Evolutionary conservation across 30 jellyfish, hydroid and myxozoan species (phyloP), one percentile per base, ranked within the genome.

Genomic region (Aurelia sp.): DNA sequence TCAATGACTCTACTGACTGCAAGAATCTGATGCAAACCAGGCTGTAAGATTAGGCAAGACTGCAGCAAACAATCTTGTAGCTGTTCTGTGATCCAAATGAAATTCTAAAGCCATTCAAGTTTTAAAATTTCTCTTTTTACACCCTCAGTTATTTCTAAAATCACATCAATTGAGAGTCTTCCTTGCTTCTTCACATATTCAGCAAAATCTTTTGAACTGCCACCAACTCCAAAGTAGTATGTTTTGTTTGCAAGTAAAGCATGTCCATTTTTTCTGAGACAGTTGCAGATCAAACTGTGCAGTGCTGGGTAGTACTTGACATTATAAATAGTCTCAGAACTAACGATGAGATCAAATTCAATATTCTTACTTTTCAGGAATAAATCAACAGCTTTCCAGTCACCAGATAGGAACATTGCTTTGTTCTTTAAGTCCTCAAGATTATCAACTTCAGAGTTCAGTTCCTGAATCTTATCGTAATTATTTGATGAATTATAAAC

Each of bases 171-270:
- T 19, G 60, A 22, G 22, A 89, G 89, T 30, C 52, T 48, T 11
- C 85, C 86, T 44, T 62, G 27, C 31, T 50, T 53, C 23, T 50
- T 70, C 12, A 95, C 66, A 82, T 21, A 95, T 22, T 81, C 82
- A 74, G 73, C 30, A 62, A 95, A 95, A 11, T 76, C 94, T 35
- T 68, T 74, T 9, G 96, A 84, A n/a, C 99, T 87, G 30, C 99
- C 99, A 37, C 97, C 99, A 30, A 95, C 99, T 15, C 99, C 99
- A 81, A 95, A 95, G 75, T 95, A 95, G 73, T 86, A 87, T 8
- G 99, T 47, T 74, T 95, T 95, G 17, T 97, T 95, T 16, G 97
- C 99, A 44, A 95, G 80, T 18, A 89, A 69, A 12, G 97, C 98
- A 44, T 53, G 57, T n/a, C 99, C 99, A 59, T 60, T 68, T 10